Percentiles rank a stretch among this genome's conserved stretches.
Conservation (phyloP, 1,140 invertebrate species). For the Artemia franciscana region DNA sequence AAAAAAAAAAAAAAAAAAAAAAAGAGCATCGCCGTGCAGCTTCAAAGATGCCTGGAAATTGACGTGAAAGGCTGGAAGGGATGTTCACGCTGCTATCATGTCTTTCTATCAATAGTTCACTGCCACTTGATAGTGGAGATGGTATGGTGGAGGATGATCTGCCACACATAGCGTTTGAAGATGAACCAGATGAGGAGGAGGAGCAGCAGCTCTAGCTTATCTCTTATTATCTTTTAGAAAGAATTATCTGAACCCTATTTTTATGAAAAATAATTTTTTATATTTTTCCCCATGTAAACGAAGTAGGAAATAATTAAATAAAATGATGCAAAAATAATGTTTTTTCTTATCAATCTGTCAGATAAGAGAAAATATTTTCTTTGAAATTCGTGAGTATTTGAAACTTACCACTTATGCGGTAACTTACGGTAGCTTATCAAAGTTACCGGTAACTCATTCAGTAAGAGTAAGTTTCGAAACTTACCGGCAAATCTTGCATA, state of each 20-base stretch:
- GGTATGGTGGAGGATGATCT: not conserved
- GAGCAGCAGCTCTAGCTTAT: not conserved
- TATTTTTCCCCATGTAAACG: too few species aligned
- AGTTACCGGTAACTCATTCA: too few species aligned
- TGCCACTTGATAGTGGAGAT: not conserved
- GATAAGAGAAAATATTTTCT: too few species aligned
- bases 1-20: not conserved
- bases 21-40: not conserved
- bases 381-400: too few species aligned
- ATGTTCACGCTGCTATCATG: not conserved
- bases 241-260: not conserved
- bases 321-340: too few species aligned
- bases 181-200: not conserved
- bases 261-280: too few species aligned
- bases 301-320: too few species aligned
- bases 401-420: too few species aligned
- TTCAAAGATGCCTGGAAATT: not conserved
- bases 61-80: not conserved
- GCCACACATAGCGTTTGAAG: not conserved
- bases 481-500: too few species aligned
- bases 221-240: not conserved
- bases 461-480: too few species aligned
- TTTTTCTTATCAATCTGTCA: too few species aligned
- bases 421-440: too few species aligned
- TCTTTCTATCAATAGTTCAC: not conserved